Percentiles rank a stretch among this genome's conserved stretches.
Conservation (phyloP, 2,797 vertebrate genomes). For the Acanthurus lineatus region DNA sequence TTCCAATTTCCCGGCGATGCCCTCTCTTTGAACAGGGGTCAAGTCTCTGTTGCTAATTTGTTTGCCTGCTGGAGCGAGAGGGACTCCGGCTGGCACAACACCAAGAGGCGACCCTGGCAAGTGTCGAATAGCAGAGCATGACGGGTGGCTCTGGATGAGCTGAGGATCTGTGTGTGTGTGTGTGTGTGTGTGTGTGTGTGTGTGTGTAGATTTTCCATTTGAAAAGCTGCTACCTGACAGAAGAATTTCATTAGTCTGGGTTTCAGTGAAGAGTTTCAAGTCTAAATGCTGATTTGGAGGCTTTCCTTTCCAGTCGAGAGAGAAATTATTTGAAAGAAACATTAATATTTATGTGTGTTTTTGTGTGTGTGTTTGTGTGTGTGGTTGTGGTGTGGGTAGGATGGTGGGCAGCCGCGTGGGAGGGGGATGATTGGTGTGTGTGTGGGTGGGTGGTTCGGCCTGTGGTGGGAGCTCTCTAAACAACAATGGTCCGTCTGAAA, state of each 20-base stretch:
- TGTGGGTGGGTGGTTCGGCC: conserved; percentile 52
- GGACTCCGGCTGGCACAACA: conserved; percentile 27
- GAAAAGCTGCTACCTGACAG: conserved; percentile 40
- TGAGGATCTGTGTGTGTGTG: not conserved
- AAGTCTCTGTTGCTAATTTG: conserved; percentile 72
- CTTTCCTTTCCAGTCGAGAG: conserved; percentile 52
- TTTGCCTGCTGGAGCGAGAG: conserved; percentile 58
- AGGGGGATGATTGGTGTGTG: conserved; percentile 62
- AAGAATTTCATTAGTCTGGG: conserved; percentile 53
- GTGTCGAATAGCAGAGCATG: conserved; percentile 37
- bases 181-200: not conserved
- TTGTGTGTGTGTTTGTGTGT: conserved; percentile 25
- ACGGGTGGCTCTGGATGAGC: conserved; percentile 19
- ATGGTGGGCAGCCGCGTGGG: conserved; percentile 62
- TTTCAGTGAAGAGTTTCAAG: conserved; percentile 47
- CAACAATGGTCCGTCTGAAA: conserved; percentile 73
- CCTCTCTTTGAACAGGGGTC: conserved; percentile 72
- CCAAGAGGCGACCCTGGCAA: conserved; percentile 12
- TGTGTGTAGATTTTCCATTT: conserved; percentile 12
- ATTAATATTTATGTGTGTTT: conserved; percentile 24
- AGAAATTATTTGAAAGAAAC: conserved; percentile 31
- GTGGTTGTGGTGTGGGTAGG: conserved; percentile 53
- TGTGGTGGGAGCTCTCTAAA: conserved; percentile 64
- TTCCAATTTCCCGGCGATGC: conserved; percentile 73
- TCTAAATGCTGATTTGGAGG: conserved; percentile 59